Percentiles rank a stretch among this genome's conserved stretches.
Evolutionary conservation across 2,113 vertebrate genomes (phyloP).

Genomic region (Spheniscus mendiculus): DNA sequence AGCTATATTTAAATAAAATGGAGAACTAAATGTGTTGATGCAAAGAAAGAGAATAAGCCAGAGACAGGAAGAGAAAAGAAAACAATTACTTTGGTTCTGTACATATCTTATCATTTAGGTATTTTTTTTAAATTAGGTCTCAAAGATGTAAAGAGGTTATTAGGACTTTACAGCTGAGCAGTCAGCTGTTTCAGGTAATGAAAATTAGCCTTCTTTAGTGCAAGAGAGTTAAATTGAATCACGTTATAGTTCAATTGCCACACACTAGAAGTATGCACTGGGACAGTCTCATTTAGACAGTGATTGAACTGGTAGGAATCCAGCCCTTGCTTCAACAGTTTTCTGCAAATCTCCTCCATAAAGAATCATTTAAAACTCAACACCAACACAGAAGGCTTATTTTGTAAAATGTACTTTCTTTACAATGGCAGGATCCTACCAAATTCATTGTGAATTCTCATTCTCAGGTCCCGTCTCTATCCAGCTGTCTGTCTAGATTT

Average conservation of each 20-base stretch:
- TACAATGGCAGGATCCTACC: background rate
- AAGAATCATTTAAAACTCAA: background rate
- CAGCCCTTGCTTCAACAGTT: background rate
- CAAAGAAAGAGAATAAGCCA: background rate
- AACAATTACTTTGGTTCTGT: background rate
- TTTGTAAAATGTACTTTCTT: background rate
- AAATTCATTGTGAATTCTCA: background rate
- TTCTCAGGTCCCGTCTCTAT: background rate
- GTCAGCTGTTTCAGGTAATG: background rate
- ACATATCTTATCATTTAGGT: background rate
- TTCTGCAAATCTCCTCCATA: background rate
- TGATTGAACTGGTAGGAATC: background rate
- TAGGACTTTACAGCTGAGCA: background rate
- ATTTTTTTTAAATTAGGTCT: accelerated
- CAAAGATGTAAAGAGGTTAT: background rate
- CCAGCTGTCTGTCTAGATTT: background rate
- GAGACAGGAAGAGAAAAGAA: background rate
- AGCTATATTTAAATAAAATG: background rate
- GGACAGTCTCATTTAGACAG: background rate
- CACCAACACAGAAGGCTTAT: background rate
- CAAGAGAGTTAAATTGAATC: background rate
- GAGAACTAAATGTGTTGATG: background rate
- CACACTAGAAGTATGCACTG: too few relatives aligned
- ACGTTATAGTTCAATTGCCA: background rate
- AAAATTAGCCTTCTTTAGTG: background rate